phyloP scores from a whole-genome alignment of 2,797 vertebrate species.

The Monodelphis domestica region DNA sequence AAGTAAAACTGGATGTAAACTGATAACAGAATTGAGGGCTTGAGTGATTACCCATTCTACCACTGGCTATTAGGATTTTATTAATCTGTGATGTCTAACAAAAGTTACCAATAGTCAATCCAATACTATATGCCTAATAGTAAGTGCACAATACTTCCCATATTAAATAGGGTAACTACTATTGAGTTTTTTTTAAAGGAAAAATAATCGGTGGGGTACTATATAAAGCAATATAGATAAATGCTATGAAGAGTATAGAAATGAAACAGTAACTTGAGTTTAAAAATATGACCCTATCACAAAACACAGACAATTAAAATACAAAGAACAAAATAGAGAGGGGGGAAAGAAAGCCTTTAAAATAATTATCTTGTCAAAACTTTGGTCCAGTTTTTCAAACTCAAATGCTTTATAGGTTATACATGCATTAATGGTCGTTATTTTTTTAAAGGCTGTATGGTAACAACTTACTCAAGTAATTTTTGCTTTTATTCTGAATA shows the following conservation, averaged over 20 bases:
- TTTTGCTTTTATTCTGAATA: no score
- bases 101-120: neutral
- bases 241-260: neutral
- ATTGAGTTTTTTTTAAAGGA: neutral
- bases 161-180: neutral
- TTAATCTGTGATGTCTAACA: constrained; percentile 57
- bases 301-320: no score
- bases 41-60: constrained; percentile 59
- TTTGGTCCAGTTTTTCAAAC: no score
- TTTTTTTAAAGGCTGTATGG: no score
- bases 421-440: neutral
- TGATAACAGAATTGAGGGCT: constrained; percentile 51
- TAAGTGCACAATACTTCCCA: neutral
- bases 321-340: no score
- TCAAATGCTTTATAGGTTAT: no score
- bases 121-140: neutral
- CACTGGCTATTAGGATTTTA: constrained; percentile 50
- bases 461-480: no score
- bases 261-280: neutral
- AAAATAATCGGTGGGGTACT: neutral
- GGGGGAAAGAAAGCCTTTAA: no score
- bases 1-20: constrained; percentile 73
- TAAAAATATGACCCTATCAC: neutral
- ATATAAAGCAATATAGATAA: neutral
- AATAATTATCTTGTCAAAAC: no score